Conservation (phyloP, 2,888 invertebrate genomes). For the Synanthedon tipuliformis region DNA sequence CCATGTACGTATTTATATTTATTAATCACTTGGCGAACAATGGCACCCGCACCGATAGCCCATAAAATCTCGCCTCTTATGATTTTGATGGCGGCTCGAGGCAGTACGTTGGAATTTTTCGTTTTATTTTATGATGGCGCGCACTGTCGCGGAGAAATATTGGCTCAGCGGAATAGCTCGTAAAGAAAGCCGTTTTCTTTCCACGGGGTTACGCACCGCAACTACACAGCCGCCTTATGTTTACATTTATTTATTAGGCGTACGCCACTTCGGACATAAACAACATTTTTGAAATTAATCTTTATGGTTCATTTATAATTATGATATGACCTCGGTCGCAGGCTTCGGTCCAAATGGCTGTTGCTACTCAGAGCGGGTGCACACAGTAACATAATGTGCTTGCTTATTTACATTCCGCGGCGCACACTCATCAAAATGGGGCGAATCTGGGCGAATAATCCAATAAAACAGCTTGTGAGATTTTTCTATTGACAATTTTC, state of each 20-base stretch:
- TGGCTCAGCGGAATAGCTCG: slow-evolving; percentile 69
- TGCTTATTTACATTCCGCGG: no score
- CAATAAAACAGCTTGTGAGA: no score
- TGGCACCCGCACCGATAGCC: slow-evolving; percentile 41
- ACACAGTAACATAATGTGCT: no score
- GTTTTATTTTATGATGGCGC: slow-evolving; percentile 70
- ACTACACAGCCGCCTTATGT: slow-evolving; percentile 39
- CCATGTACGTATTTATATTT: slow-evolving; percentile 15
- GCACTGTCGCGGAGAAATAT: slow-evolving; percentile 70
- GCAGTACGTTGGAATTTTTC: slow-evolving; percentile 65
- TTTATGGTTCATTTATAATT: neutral
- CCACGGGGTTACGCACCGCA: slow-evolving; percentile 62
- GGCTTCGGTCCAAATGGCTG: neutral
- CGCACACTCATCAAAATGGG: no score
- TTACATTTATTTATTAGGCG: slow-evolving; percentile 27
- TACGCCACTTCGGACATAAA: neutral
- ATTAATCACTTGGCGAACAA: slow-evolving; percentile 53
- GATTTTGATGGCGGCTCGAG: slow-evolving; percentile 61
- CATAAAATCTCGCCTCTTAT: slow-evolving; percentile 65
- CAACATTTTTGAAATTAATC: neutral
- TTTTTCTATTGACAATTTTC: no score
- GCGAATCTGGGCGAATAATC: no score
- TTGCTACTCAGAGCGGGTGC: neutral
- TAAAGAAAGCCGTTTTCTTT: slow-evolving; percentile 66
- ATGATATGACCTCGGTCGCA: neutral